Base-by-base conservation (phyloP, 2,888 invertebrate species). In the Pseudanteris insignis region DNA sequence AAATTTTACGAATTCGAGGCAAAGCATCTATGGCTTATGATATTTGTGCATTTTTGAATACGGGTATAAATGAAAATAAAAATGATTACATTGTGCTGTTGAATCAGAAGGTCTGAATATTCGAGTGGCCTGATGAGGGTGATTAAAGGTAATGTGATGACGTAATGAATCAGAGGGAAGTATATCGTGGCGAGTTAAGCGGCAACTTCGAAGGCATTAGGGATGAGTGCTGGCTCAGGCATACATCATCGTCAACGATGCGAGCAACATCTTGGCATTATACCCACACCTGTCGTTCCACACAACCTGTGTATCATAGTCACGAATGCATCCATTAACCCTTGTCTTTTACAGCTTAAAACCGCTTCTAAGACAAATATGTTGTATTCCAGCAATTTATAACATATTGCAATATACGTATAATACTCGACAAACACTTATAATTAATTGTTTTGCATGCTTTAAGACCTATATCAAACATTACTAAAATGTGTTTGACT, bases 171-270 rank as follows among this genome's bases (percentile, higher is more conserved):
- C 29, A 46, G 15, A 46, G 36, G 29, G 33, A 29, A 9, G 18
- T 12, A 29, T 46, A 2, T 28, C 46, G 21, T 11, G 26, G 8
- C 15, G 46, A 46, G 46, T 46, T 29, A 28, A 36, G 46, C 46
- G 36, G 46, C 36, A 46, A 46, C 46, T 46, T 46, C 46, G 21
- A 46, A 36, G 28, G 36, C 36, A 46, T 29, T 46, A 36, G 36
- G 46, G 18, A 21, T 36, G 36, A 46, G 46, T 36, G 15, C 36
- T 46, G 10, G 11, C 46, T 36, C 21, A 10, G 15, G 44, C 15
- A 36, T 34, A 36, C 36, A 44, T 44, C 44, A 44, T 44, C 44
- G 44, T 44, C 44, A 44, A 34, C 44, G 25, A 34, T 44, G 33
- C 44, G 34, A 14, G 13, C 34, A 44, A 34, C 26, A 34, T 26